A percentile compares a stretch with the other conserved stretches of the same genome.
Evolutionary conservation across 2,113 vertebrate genomes (phyloP).

Genomic region (Tachysurus vachellii): DNA sequence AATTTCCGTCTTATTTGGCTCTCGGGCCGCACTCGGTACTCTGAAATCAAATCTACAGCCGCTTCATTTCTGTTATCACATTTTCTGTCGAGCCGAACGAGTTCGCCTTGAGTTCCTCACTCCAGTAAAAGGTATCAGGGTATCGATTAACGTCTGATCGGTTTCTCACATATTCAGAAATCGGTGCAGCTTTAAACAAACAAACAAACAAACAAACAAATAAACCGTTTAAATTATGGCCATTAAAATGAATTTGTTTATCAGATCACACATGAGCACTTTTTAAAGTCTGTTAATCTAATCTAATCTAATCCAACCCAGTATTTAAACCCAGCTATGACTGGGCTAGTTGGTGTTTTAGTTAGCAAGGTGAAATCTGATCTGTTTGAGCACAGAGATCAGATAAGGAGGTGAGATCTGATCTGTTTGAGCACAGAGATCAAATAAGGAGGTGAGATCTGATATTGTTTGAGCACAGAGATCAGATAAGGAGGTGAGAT

Average conservation of each 20-base stretch:
- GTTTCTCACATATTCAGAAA: neutral
- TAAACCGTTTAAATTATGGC: neutral
- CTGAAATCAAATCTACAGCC: constrained; percentile 24
- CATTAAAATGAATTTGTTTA: neutral
- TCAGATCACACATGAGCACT: neutral
- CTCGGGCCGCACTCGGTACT: neutral
- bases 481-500: neutral
- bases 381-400: neutral
- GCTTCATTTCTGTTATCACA: neutral
- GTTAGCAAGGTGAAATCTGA: too few relatives aligned
- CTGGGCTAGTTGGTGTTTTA: too few relatives aligned
- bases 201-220: too few relatives aligned
- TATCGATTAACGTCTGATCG: neutral
- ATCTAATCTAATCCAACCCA: too few relatives aligned
- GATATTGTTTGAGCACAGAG: neutral
- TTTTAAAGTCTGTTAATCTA: neutral
- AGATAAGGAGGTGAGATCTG: neutral
- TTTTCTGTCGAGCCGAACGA: neutral
- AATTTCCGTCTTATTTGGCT: neutral
- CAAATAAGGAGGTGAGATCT: neutral
- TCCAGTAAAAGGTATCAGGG: neutral
- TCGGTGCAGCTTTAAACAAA: neutral
- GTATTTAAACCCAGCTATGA: too few relatives aligned
- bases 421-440: neutral
- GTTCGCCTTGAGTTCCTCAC: neutral